These are phyloP conservation scores for Drosophila orosa DNA, from an alignment of 1,140 invertebrate genomes.

Conservation along the genomic window DNA sequence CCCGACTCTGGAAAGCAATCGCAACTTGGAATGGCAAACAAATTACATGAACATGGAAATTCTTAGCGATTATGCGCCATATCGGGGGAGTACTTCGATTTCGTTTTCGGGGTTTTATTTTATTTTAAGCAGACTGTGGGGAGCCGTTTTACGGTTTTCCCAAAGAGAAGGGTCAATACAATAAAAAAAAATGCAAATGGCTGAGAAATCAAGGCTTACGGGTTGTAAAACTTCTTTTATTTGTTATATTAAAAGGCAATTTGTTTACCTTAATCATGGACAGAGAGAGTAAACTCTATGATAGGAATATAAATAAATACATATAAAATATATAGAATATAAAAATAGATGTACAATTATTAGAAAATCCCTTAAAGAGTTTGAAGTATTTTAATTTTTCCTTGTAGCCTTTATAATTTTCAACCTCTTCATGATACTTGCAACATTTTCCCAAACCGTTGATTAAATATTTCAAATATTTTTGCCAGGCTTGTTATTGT, in stretches of 20 bases:
- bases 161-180: constrained; percentile 16
- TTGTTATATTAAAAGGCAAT: constrained; percentile 1
- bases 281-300: background rate
- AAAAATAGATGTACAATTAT: background rate
- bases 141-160: constrained; percentile 22
- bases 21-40: constrained; percentile 42
- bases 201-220: constrained; percentile 3
- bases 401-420: background rate
- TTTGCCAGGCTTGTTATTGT: background rate
- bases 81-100: constrained; percentile 40
- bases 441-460: background rate
- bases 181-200: constrained; percentile 9
- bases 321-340: background rate
- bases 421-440: background rate
- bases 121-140: constrained; percentile 21
- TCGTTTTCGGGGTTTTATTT: constrained; percentile 14
- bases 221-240: constrained; percentile 4
- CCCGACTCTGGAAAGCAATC: constrained; percentile 13
- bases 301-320: background rate
- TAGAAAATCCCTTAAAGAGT: too few species aligned
- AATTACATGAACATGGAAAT: constrained; percentile 53
- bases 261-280: background rate
- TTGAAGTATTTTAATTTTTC: too few species aligned
- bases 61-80: constrained; percentile 49
- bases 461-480: constrained; percentile 2